A percentile compares a stretch with the other conserved stretches of the same genome.
Conservation (phyloP, 1,140 invertebrate genomes). For the Drosophila asahinai region DNA sequence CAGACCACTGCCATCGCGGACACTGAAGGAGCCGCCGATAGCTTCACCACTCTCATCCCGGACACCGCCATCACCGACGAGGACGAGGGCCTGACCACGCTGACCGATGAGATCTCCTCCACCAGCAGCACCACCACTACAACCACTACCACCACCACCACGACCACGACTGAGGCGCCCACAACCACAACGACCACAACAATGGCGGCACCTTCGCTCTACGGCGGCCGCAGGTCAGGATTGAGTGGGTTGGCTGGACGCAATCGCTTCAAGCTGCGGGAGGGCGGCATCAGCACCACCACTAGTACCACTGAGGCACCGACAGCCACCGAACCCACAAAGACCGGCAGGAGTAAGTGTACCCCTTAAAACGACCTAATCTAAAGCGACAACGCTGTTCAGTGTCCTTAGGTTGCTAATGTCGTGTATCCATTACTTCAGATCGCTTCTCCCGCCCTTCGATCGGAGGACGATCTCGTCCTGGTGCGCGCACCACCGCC, state of each 20-base stretch:
- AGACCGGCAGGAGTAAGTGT: constrained; percentile 78
- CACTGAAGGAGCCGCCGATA: constrained; percentile 54
- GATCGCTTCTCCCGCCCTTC: constrained; percentile 83
- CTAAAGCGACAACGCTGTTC: too few relatives aligned
- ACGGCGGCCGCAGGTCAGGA: constrained; percentile 72
- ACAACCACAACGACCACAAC: constrained; percentile 87
- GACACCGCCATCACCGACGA: constrained; percentile 83
- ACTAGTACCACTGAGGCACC: constrained; percentile 84
- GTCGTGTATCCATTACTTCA: constrained; percentile 4
- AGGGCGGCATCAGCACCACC: constrained; percentile 67
- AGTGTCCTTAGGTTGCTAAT: not conserved
- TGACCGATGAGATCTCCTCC: constrained; percentile 69
- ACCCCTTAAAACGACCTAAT: not conserved
- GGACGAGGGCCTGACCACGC: constrained; percentile 84
- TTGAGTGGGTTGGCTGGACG: constrained; percentile 62
- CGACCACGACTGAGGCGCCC: constrained; percentile 86
- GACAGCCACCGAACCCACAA: constrained; percentile 65
- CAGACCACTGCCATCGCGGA: constrained; percentile 69
- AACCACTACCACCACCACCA: constrained; percentile 87
- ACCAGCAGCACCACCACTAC: constrained; percentile 86
- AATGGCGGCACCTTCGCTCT: constrained; percentile 86
- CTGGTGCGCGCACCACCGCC: constrained; percentile 73
- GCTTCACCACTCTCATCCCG: constrained; percentile 71
- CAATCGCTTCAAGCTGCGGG: constrained; percentile 83
- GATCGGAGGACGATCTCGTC: constrained; percentile 76